Base-by-base conservation (phyloP, 1,140 invertebrate genomes). In the Zaprionus kolodkinae region DNA sequence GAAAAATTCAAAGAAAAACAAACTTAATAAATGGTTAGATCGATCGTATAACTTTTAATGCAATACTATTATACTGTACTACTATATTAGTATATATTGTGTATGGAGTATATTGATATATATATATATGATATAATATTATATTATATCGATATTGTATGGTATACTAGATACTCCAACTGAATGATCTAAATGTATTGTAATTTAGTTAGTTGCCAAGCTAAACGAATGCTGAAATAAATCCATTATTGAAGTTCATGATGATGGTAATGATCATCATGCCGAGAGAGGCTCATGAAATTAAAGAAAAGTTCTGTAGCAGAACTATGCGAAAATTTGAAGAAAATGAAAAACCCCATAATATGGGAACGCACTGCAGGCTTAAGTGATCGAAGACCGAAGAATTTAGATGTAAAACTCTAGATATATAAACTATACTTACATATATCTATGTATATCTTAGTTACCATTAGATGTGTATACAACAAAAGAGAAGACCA, bases 151-250 rank as follows among this genome's bases (percentile, higher is more conserved):
- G 45, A 15, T 56, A 65, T 65, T 33, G 60, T 64, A 64, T 56
- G 33, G 64, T 66, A 62, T 45, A 13, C 3, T 48, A 43, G 40
- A 52, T 60, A 76, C 55, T 67, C 62, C 62, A 61, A 68, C 72
- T 85, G 76, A 88, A 77, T 67, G 77, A 78, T 83, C 84, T 87
- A 88, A 88, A 88, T 88, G 84, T 87, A 87, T 78, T 82, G 66
- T 76, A 88, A 71, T 72, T 86, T 86, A 87, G 83, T 86, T 86
- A 87, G 82, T 81, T 81, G 76, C 76, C 75, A 72, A 72, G 55
- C 66, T 64, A 84, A 85, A 81, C 72, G 70, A 88, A 87, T 88
- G 84, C 84, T 88, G 84, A 87, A 84, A 64, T 62, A 73, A 79
- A 76, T 68, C 72, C 52, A 67, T 40, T 63, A 67, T 40, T 63